Base-by-base conservation (phyloP, 2,797 vertebrate species). In the Synaphobranchus kaupii region DNA sequence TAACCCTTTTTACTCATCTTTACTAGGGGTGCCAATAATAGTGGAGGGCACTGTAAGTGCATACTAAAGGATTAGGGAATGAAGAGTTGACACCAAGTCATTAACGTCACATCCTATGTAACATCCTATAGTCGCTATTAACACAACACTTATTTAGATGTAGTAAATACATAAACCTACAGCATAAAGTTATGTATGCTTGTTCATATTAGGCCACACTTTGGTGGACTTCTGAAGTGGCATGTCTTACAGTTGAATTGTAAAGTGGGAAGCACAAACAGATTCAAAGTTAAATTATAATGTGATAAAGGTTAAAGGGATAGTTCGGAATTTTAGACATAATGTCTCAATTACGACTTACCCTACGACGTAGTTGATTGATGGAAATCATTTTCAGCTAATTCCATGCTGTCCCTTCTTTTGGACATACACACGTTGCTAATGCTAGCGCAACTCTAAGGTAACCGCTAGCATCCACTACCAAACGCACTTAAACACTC, bases 151-250 rank as follows among this genome's bases (percentile, higher is more conserved):
- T 56, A 15, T 15, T 56, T 20, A 56, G 54, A 56, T 15, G 54
- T 83, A 25, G 47, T 73, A 89, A 92, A 90, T 87, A 15, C 54
- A 56, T 17, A 15, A 15, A 20, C 12, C 54, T 56, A 56, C 54
- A 56, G 17, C 13, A 56, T 56, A 15, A 56, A 56, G 54, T 56
- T 56, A 13, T 56, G 15, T 56, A 56, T 15, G 54, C 86, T 86
- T 20, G 2, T 9, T 86, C 83, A 90, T 90, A 91, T 89, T 92
- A 87, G 86, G 89, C 92, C 90, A 90, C 50, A 78, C 63, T 15
- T 15, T 50, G 89, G 89, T 47, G 80, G 84, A 86, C 88, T 90
- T 90, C 34, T 58, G 80, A 86, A 84, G 68, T 66, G 71, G 90
- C 83, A 84, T 48, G 71, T 88, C 88, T 88, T 84, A 83, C 47